Percentiles rank a stretch among this genome's conserved stretches.
phyloP scores from a whole-genome alignment of 2,888 invertebrate species.

The Mythimna loreyi region DNA sequence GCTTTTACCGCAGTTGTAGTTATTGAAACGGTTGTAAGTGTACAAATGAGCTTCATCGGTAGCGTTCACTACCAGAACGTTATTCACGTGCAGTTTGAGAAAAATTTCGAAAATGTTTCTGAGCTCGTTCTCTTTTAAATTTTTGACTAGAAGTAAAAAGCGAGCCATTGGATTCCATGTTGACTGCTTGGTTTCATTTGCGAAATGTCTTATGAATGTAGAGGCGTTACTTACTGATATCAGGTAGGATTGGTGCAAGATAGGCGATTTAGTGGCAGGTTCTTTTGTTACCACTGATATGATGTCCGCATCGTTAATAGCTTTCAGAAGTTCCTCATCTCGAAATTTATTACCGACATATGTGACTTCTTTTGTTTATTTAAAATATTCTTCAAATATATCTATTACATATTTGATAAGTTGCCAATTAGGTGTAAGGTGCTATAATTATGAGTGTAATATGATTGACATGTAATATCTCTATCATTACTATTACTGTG shows the following conservation, averaged over 20 bases:
- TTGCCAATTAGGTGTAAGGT: constrained; percentile 1
- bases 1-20: constrained; percentile 77
- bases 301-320: constrained; percentile 27
- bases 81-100: constrained; percentile 64
- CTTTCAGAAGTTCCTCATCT: constrained; percentile 44
- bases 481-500: constrained; percentile 1
- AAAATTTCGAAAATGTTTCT: constrained; percentile 70
- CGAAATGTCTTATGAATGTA: constrained; percentile 56
- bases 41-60: constrained; percentile 69
- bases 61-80: constrained; percentile 72
- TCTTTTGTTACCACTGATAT: constrained; percentile 36
- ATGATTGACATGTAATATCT: constrained; percentile 32
- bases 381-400: constrained; percentile 49
- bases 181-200: constrained; percentile 59
- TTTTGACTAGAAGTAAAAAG: constrained; percentile 69
- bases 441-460: constrained; percentile 16
- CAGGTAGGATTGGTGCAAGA: constrained; percentile 65
- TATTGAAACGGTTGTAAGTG: constrained; percentile 78
- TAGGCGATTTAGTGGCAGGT: constrained; percentile 14
- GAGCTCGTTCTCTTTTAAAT: constrained; percentile 55
- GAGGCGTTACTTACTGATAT: constrained; percentile 57
- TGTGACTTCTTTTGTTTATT: constrained; percentile 36
- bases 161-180: constrained; percentile 74
- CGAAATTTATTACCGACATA: constrained; percentile 42
- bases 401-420: constrained; percentile 42